Conservation (phyloP, 1,140 invertebrate genomes). For the Pomacea maculata region DNA sequence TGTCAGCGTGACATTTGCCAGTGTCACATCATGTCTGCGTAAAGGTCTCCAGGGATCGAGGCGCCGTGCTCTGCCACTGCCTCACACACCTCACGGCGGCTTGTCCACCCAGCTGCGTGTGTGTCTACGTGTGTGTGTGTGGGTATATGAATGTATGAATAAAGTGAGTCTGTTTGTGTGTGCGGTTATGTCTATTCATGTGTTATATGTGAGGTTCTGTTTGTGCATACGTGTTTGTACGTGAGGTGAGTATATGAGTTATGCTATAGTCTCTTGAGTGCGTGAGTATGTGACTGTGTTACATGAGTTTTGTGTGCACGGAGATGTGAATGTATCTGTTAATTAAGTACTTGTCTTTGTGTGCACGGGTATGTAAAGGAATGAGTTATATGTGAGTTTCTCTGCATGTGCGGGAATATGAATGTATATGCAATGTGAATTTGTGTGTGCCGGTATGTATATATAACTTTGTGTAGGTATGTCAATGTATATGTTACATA, state of each 20-base stretch:
- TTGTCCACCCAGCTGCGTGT: background rate
- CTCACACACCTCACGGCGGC: too few species aligned
- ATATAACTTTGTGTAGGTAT: background rate
- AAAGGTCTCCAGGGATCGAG: too few species aligned
- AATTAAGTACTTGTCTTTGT: background rate
- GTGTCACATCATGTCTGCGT: too few species aligned
- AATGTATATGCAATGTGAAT: background rate
- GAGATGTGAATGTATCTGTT: background rate
- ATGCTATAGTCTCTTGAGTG: too few species aligned
- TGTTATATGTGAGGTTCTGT: background rate
- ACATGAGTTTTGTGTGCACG: background rate
- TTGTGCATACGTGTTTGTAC: background rate
- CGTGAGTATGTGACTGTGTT: background rate
- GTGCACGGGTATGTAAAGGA: background rate
- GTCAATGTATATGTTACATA: background rate
- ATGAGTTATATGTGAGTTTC: too few species aligned
- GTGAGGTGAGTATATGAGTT: background rate
- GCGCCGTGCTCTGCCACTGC: too few species aligned
- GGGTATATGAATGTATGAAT: background rate
- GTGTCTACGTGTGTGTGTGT: background rate
- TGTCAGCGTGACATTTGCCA: too few species aligned
- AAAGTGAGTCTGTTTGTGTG: too few species aligned
- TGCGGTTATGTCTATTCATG: too few species aligned
- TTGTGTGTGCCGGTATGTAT: background rate
- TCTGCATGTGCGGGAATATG: background rate